Evolutionary conservation across 2,888 invertebrate species (phyloP).

Genomic region (Acanthosepion esculentum): DNA sequence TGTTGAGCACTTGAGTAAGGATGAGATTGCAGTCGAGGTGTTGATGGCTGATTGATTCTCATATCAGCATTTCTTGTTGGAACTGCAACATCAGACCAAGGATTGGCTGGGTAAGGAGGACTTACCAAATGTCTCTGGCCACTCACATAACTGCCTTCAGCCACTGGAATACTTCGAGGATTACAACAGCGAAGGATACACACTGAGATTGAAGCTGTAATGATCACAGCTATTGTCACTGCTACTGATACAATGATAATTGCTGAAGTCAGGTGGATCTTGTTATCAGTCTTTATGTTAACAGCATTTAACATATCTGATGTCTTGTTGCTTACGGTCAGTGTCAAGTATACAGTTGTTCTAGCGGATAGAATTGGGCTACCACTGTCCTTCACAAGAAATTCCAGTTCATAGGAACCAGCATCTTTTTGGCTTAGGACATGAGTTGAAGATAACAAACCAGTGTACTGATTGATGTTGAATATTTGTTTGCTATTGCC

Average conservation of each 20-base stretch:
- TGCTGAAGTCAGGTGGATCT: conserved; percentile 33
- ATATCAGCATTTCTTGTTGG: neutral
- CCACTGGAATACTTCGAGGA: neutral
- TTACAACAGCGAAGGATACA: conserved; percentile 10
- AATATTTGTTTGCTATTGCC: conserved; percentile 1
- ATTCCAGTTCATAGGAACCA: neutral
- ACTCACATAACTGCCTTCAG: neutral
- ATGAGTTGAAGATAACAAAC: conserved; percentile 8
- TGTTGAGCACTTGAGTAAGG: neutral
- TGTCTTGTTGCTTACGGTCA: neutral
- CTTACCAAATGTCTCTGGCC: neutral
- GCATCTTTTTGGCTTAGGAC: conserved; percentile 33
- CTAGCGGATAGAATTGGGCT: neutral
- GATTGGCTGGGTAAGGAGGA: neutral
- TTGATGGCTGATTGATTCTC: neutral
- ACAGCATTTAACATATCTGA: conserved; percentile 10
- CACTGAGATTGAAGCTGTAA: conserved; percentile 33
- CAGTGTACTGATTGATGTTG: conserved; percentile 1
- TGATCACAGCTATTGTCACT: conserved; percentile 33
- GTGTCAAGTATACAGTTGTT: neutral
- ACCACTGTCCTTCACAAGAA: neutral
- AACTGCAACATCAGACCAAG: neutral
- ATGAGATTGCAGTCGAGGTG: neutral
- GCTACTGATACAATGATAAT: neutral
- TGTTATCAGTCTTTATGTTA: neutral